These are phyloP conservation scores for Amblyopsis rosae DNA, from an alignment of 2,113 vertebrate species.

Conservation along the genomic window DNA sequence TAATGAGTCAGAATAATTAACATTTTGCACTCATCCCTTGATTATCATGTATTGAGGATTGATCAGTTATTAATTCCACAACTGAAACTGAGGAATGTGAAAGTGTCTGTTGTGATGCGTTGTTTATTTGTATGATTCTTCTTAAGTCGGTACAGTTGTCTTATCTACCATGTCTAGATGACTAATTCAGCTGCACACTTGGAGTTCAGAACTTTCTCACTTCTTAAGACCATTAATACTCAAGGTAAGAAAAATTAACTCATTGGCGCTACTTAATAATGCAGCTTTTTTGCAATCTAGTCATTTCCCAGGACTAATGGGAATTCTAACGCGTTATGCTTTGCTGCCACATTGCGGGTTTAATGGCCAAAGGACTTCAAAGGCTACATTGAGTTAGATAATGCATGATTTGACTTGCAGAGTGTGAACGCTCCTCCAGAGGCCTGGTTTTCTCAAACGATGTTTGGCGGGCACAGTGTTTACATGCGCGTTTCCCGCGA, in stretches of 20 bases:
- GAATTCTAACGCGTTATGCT: neutral
- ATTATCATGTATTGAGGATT: slow-evolving; percentile 64
- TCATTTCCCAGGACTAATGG: neutral
- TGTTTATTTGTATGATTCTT: neutral
- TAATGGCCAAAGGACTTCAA: neutral
- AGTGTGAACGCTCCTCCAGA: slow-evolving; percentile 13
- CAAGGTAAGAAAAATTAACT: slow-evolving; percentile 19
- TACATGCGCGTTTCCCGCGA: too few relatives aligned
- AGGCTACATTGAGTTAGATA: neutral
- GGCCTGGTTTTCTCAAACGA: neutral
- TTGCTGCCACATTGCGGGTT: neutral
- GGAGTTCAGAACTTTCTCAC: slow-evolving; percentile 14
- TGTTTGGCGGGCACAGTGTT: too few relatives aligned
- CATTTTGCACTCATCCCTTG: slow-evolving; percentile 52
- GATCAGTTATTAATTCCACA: slow-evolving; percentile 17
- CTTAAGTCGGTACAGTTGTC: neutral
- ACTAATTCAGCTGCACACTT: neutral
- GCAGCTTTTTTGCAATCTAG: slow-evolving; percentile 42
- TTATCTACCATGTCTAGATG: slow-evolving; percentile 5
- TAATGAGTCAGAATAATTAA: slow-evolving; percentile 15
- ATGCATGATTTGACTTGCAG: neutral
- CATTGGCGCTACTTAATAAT: slow-evolving; percentile 9
- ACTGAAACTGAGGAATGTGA: neutral
- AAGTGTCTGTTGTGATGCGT: slow-evolving; percentile 3
- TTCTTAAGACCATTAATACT: neutral